phyloP scores from a whole-genome alignment of 2,113 vertebrate genomes.

The Mugil cephalus region DNA sequence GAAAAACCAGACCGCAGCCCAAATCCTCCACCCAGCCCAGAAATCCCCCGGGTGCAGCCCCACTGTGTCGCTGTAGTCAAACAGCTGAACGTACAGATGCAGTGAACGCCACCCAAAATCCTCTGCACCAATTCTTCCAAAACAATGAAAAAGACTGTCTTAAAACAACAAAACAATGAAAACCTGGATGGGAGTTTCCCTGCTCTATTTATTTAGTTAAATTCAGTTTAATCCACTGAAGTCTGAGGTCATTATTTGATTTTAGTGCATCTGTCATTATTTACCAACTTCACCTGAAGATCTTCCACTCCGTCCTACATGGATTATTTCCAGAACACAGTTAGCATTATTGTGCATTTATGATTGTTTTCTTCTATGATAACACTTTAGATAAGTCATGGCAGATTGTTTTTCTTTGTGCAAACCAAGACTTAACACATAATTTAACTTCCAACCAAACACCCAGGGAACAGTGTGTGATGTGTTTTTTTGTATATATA shows the following conservation, averaged over 20 bases:
- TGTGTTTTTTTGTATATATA: no score
- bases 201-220: slow-evolving; percentile 36
- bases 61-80: slow-evolving; percentile 22
- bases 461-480: no score
- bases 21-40: slow-evolving; percentile 53
- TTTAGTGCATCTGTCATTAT: slow-evolving; percentile 21
- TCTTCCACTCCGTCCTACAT: not conserved
- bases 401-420: no score
- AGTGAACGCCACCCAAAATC: slow-evolving; percentile 61
- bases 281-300: not conserved
- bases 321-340: not conserved
- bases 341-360: not conserved
- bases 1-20: slow-evolving; percentile 55
- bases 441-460: no score
- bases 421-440: no score
- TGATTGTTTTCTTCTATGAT: no score
- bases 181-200: slow-evolving; percentile 66
- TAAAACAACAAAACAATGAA: slow-evolving; percentile 25
- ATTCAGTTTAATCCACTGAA: slow-evolving; percentile 47
- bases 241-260: slow-evolving; percentile 32
- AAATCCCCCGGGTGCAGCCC: slow-evolving; percentile 45
- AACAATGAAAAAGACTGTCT: slow-evolving; percentile 20
- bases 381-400: no score
- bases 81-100: slow-evolving; percentile 49
- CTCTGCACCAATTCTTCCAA: slow-evolving; percentile 5